Base-by-base conservation (phyloP, 1,140 invertebrate genomes). In the Anoplophora glabripennis region DNA sequence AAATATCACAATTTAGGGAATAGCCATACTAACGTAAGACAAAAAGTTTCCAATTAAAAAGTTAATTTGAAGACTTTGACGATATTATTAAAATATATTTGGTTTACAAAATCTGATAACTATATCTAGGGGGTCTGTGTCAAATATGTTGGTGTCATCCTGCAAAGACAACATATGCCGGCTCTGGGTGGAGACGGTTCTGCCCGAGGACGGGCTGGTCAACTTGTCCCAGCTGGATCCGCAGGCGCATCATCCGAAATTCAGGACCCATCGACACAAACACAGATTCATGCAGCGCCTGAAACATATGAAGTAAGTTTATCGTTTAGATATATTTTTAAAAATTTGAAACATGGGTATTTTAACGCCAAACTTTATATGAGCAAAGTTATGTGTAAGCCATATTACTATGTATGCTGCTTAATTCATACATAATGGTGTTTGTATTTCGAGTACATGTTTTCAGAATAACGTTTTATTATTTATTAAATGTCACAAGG, bases 121-220 rank as follows among this genome's bases (percentile, higher is more conserved):
- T 2, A 5, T 28, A 3, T 28, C 5, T 28, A 95, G 93, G 72
- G 92, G 93, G 17, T 93, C 94, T 47, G 93, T 98, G 33, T 94
- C 93, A 49, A 99, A 99, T 78, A 96, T 98, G 87, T 77, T 99
- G 63, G 92, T 99, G 28, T 99, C 97, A 44, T 98, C 95, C 11
- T 99, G 96, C 79, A 84, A 92, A 68, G 97, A 99, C 77, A 99
- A 98, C 78, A 99, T 99, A 65, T 98, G 96, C 74, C 87, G 97
- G 48, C 86, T 99, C 64, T 99, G 97, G 97, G 92, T 94, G 15
- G 96, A 99, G 79, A 98, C 96, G 2, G 87, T 98, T 60, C 81
- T 98, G 52, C 94, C 95, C 0, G 96, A 98, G 75, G 94, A 98
- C 83, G 93, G 95, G 33, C 79, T 96, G 63, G 86, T 94, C 35